A percentile compares a stretch with the other conserved stretches of the same genome.
These are phyloP conservation scores for Sanderia malayensis DNA, from an alignment of 30 jellyfish, hydroid and myxozoan genomes.

Conservation along the genomic window DNA sequence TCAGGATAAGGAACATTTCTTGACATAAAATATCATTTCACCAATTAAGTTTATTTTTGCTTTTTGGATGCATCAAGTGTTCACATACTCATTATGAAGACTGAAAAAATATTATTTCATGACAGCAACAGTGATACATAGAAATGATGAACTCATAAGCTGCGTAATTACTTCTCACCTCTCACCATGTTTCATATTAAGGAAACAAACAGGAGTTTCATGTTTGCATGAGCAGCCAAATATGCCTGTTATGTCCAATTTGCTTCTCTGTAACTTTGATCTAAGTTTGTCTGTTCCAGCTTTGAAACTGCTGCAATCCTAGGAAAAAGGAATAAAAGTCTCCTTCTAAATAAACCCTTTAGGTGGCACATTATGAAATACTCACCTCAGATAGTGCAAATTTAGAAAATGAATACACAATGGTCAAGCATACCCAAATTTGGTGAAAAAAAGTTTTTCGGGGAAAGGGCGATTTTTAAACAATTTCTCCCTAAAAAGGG, in stretches of 20 bases:
- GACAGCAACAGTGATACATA: neutral
- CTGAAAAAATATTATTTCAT: neutral
- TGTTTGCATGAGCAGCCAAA: conserved; percentile 21
- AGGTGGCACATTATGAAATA: conserved; percentile 5
- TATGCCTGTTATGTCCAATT: conserved; percentile 13
- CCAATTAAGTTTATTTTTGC: neutral
- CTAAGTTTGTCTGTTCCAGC: conserved; percentile 19
- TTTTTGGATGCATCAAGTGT: neutral
- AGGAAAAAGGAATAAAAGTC: neutral
- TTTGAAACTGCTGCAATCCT: conserved; percentile 16
- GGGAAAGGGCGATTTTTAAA: neutral
- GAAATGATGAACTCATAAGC: too few species aligned
- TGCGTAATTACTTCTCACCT: conserved; percentile 5
- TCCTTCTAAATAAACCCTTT: conserved; percentile 4
- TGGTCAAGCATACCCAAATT: neutral
- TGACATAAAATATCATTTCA: neutral
- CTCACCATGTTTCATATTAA: conserved; percentile 30
- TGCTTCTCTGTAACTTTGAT: neutral
- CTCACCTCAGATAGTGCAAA: conserved; percentile 12
- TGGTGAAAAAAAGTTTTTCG: conserved; percentile 2
- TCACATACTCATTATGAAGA: neutral
- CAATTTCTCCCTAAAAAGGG: neutral
- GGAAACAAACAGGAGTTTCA: conserved; percentile 23
- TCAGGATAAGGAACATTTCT: neutral
- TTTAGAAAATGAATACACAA: conserved; percentile 8